phyloP scores from a whole-genome alignment of 2,888 invertebrate species.

The Drosophila fulvimacula region DNA sequence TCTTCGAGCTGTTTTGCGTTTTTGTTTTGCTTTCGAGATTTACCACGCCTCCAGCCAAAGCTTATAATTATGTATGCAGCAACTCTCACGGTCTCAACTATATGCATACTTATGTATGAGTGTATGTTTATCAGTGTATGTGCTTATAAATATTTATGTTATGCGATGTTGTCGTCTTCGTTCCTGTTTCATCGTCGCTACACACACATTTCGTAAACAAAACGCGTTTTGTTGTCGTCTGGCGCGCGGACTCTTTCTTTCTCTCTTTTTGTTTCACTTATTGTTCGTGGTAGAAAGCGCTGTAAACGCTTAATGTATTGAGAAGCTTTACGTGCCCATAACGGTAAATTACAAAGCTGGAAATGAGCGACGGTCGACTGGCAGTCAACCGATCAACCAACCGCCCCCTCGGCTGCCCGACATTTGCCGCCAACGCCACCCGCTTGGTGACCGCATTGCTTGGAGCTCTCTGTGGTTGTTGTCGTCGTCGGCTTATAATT shows the following conservation, averaged over 20 bases:
- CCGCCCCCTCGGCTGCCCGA: too few species aligned
- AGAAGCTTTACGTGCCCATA: conserved; percentile 60
- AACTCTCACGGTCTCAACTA: conserved; percentile 50
- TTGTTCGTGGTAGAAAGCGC: conserved; percentile 50
- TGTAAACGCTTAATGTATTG: conserved; percentile 52
- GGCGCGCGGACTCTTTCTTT: conserved; percentile 29
- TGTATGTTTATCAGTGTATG: conserved; percentile 22
- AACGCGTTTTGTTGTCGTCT: conserved; percentile 72
- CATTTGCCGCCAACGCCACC: conserved; percentile 25
- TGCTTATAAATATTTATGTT: conserved; percentile 64
- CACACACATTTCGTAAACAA: conserved; percentile 77
- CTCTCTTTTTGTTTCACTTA: conserved; percentile 2
- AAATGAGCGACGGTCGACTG: conserved; percentile 18
- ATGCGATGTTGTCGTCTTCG: conserved; percentile 47
- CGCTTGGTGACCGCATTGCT: conserved; percentile 32
- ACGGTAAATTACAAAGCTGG: conserved; percentile 58
- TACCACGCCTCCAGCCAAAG: conserved; percentile 48
- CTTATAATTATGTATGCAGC: conserved; percentile 54
- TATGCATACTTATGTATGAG: conserved; percentile 5
- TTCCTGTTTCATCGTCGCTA: conserved; percentile 63
- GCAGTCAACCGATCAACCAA: neutral
- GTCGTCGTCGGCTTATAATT: conserved; percentile 62
- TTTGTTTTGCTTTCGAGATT: conserved; percentile 67
- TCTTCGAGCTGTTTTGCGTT: conserved; percentile 34
- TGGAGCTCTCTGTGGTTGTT: conserved; percentile 51